These are phyloP conservation scores for Pimephales promelas DNA, from an alignment of 2,113 vertebrate species.

Conservation along the genomic window DNA sequence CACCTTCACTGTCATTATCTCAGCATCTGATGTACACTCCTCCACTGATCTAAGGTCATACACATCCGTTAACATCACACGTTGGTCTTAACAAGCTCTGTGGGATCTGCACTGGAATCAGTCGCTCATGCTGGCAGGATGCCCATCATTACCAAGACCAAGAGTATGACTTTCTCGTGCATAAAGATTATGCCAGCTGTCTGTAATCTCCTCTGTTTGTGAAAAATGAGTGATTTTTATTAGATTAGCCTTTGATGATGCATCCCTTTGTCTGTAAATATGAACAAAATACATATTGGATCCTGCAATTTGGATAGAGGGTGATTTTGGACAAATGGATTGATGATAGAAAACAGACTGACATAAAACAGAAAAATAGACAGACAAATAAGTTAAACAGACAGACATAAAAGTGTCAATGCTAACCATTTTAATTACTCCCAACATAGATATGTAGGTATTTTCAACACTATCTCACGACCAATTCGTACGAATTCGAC, in stretches of 20 bases:
- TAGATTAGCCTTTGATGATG: background rate
- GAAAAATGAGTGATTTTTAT: background rate
- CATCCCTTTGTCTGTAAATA: background rate
- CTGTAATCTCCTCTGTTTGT: slow-evolving; percentile 5
- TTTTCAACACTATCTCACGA: too few species aligned
- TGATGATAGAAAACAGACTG: too few species aligned
- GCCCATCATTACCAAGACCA: slow-evolving; percentile 15
- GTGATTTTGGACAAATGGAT: too few species aligned
- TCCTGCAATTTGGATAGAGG: background rate
- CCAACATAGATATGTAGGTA: too few species aligned
- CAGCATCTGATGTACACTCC: background rate
- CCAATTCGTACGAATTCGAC: too few species aligned
- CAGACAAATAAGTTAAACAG: background rate
- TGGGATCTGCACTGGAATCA: slow-evolving; percentile 30
- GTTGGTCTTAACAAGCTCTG: background rate
- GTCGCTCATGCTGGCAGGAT: background rate
- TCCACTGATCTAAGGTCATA: background rate
- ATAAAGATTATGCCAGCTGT: slow-evolving; percentile 26
- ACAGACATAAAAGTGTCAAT: too few species aligned
- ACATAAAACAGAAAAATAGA: background rate
- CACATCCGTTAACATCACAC: slow-evolving; percentile 33
- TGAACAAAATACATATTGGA: background rate
- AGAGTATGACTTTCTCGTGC: slow-evolving; percentile 18
- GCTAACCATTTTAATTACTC: too few species aligned
- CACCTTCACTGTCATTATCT: slow-evolving; percentile 20